These are phyloP conservation scores for Microcaecilia unicolor DNA, from an alignment of 2,797 vertebrate species.

Conservation along the genomic window DNA sequence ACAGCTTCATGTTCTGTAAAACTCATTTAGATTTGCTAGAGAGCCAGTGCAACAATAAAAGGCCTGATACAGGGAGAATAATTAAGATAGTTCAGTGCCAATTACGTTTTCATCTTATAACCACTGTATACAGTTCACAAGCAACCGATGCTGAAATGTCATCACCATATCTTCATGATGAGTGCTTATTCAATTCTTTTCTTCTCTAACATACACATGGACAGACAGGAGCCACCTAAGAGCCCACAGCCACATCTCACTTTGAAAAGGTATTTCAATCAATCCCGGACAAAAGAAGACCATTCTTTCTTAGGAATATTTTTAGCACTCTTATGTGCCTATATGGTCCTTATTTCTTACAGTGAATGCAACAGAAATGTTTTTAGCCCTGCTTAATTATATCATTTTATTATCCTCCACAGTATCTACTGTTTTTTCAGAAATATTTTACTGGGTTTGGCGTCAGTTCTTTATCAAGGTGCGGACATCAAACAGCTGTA, in stretches of 20 bases:
- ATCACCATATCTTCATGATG: slow-evolving; percentile 22
- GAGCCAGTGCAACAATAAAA: slow-evolving; percentile 30
- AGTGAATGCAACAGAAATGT: slow-evolving; percentile 21
- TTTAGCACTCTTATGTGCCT: slow-evolving; percentile 5
- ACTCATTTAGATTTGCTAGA: slow-evolving; percentile 35
- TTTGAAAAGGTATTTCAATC: slow-evolving; percentile 2
- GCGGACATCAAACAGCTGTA: slow-evolving; percentile 6
- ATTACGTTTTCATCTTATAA: slow-evolving; percentile 42
- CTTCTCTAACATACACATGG: not conserved
- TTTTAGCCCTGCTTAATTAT: slow-evolving; percentile 37
- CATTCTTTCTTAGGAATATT: slow-evolving; percentile 15
- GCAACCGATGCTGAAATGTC: slow-evolving; percentile 39
- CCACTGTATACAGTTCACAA: slow-evolving; percentile 26
- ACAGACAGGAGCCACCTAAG: not conserved
- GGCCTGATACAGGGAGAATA: slow-evolving; percentile 38
- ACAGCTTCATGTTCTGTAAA: slow-evolving; percentile 27
- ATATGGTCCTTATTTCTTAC: slow-evolving; percentile 8
- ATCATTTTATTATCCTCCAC: slow-evolving; percentile 14
- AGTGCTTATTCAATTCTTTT: slow-evolving; percentile 30
- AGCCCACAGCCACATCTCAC: not conserved
- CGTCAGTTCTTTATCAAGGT: slow-evolving; percentile 6
- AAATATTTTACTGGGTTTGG: slow-evolving; percentile 11
- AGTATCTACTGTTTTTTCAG: slow-evolving; percentile 6
- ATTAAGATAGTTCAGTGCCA: slow-evolving; percentile 41
- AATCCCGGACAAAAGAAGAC: slow-evolving; percentile 10